These are phyloP conservation scores for Stegodyphus mimosarum DNA, from an alignment of 1,140 invertebrate genomes.

Conservation along the genomic window DNA sequence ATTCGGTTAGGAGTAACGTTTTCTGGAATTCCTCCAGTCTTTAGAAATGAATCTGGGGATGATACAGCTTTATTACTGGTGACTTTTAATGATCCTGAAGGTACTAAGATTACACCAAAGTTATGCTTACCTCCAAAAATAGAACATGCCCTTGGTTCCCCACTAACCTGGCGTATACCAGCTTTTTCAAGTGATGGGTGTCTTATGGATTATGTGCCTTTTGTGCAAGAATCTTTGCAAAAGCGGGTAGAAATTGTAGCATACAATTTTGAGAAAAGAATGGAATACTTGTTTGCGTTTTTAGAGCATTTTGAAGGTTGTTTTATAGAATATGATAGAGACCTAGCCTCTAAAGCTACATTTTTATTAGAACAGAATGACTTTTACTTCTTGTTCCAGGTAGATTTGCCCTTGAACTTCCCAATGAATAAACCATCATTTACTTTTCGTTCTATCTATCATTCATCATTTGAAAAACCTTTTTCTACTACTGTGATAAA, in stretches of 20 bases:
- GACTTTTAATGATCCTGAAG: constrained; percentile 65
- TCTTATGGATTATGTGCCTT: constrained; percentile 68
- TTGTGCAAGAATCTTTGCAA: constrained; percentile 63
- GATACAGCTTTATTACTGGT: constrained; percentile 67
- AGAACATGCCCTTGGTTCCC: constrained; percentile 67
- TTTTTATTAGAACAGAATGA: constrained; percentile 69
- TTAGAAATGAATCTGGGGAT: constrained; percentile 66
- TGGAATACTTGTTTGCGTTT: constrained; percentile 68
- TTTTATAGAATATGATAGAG: constrained; percentile 68
- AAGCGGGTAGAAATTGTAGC: constrained; percentile 67
- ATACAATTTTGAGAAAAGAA: constrained; percentile 67
- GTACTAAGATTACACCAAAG: constrained; percentile 66
- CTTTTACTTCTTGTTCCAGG: constrained; percentile 68
- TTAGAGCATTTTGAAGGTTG: constrained; percentile 67
- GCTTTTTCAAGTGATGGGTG: constrained; percentile 65
- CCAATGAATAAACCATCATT: constrained; percentile 67
- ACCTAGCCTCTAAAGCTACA: constrained; percentile 65
- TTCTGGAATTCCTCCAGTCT: constrained; percentile 66
- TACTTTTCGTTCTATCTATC: constrained; percentile 69
- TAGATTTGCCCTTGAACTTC: constrained; percentile 67
- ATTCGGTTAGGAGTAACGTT: constrained; percentile 67
- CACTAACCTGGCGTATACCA: constrained; percentile 66
- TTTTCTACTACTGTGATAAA: constrained; percentile 64
- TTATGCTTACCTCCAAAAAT: constrained; percentile 68
- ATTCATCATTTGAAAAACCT: constrained; percentile 67